These are phyloP conservation scores for Eurystomus glaucurus DNA, from an alignment of 2,797 vertebrate genomes.

Conservation along the genomic window DNA sequence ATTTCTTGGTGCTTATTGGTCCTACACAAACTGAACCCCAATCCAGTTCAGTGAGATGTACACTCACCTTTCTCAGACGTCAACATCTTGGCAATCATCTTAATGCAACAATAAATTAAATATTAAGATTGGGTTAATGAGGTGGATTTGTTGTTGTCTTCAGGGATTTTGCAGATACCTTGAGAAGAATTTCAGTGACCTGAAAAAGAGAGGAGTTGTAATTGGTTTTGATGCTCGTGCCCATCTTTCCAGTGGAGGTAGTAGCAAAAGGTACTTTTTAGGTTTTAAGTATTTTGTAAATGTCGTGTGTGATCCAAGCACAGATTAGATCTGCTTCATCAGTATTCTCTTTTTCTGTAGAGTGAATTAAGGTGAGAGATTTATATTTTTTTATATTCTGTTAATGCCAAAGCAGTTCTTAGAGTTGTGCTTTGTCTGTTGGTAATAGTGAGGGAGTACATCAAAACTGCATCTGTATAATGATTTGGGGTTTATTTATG, in stretches of 20 bases:
- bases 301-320: not conserved
- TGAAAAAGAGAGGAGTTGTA: conserved; percentile 92
- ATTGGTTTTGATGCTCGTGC: conserved; percentile 95
- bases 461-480: not conserved
- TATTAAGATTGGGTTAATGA: not conserved
- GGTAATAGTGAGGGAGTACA: not conserved
- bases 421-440: not conserved
- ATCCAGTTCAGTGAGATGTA: not conserved
- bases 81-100: not conserved
- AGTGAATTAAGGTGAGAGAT: not conserved
- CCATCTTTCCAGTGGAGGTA: conserved; percentile 90
- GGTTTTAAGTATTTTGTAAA: not conserved
- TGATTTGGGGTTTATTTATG: not conserved
- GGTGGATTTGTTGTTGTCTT: not conserved
- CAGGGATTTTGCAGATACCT: conserved; percentile 96
- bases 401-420: not conserved
- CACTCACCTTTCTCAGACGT: rapidly evolving
- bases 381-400: not conserved
- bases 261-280: conserved; percentile 86
- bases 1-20: not conserved
- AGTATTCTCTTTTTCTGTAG: not conserved
- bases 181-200: conserved; percentile 88
- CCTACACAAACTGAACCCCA: not conserved
- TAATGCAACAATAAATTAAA: not conserved
- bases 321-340: not conserved